Base-by-base conservation (phyloP, 2,888 invertebrate species). In the Mimas tiliae region DNA sequence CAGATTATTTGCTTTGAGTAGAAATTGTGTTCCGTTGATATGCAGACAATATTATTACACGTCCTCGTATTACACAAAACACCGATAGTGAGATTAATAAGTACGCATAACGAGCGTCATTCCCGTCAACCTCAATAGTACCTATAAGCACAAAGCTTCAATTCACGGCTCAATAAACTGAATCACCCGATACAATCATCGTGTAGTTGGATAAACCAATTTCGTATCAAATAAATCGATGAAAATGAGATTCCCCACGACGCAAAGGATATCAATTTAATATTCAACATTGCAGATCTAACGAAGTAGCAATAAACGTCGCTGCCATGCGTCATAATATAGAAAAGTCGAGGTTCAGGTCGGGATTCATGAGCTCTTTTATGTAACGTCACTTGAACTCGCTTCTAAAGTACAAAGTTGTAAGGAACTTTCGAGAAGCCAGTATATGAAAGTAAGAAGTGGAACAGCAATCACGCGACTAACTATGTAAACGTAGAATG, bases 381-480 rank as follows among this genome's bases (percentile, higher is more conserved):
- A 82, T 84, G 75, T 83, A 81, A 87, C 79, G 81, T 80, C 81
- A 83, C 85, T 88, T 83, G 82, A 85, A 83, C 78, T 81, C 75
- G 76, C 77, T 75, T 75, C 74, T 70, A 68, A 82, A 85, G 80
- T 81, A 81, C 74, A 74, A 79, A 82, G 78, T 84, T 76, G 76
- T 75, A 69, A 74, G 76, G 78, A 88, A 87, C 77, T 88, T 89
- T 84, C 80, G 74, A 79, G 76, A 73, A 84, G 76, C 74, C 79
- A 72, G 77, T 74, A 80, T 83, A 84, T 83, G 81, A 86, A 82
- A 82, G 82, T 82, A 82, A 78, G 81, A 84, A 87, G 80, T 83
- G 74, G 82, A 74, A 72, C 75, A 79, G 80, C 78, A 83, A 80
- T 84, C 81, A 78, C 72, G 72, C 51, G 63, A 70, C 70, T 67